Evolutionary conservation across 2,888 invertebrate genomes (phyloP), one percentile per base, ranked within the genome.

Genomic region (Maniola hyperantus): DNA sequence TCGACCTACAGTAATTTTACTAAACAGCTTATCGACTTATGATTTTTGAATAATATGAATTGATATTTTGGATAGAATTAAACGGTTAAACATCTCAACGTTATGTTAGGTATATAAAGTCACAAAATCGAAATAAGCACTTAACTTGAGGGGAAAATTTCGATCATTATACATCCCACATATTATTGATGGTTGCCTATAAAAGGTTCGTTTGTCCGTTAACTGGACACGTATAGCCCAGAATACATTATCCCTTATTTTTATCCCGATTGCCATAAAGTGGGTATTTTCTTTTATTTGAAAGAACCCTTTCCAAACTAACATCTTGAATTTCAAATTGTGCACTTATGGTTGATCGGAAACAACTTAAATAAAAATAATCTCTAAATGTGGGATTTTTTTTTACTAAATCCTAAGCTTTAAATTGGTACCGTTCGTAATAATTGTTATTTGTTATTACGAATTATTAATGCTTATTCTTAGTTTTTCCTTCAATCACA

Each of bases 191-290:
- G 63, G 63, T 33, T 42, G 44, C 54, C 63, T 53, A 68, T 66
- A 70, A 66, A 71, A 70, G 76, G 77, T 81, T 82, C 69, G 71
- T 68, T 71, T 67, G 69, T 66, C 73, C 68, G 71, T 67, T 72
- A 73, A 71, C 71, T 71, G 71, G 70, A 75, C 71, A 64, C 69
- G 70, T 55, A 70, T 66, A 71, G 66, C 67, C 73, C 73, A 64
- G 75, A 76, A 77, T 76, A 76, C 61, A 77, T 76, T 76, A 77
- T 75, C 77, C 76, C 74, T 74, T 76, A 70, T 73, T 72, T 72
- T 72, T 73, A 73, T 75, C 64, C 72, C 65, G 65, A 70, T 70
- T 68, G 67, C 67, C 65, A 71, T 71, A 66, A 71, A 72, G 65
- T 67, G 61, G 68, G 64, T 65, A 68, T 69, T 65, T 59, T 60